Conservation (phyloP, 2,888 invertebrate species). For the Sarcophaga variegata region DNA sequence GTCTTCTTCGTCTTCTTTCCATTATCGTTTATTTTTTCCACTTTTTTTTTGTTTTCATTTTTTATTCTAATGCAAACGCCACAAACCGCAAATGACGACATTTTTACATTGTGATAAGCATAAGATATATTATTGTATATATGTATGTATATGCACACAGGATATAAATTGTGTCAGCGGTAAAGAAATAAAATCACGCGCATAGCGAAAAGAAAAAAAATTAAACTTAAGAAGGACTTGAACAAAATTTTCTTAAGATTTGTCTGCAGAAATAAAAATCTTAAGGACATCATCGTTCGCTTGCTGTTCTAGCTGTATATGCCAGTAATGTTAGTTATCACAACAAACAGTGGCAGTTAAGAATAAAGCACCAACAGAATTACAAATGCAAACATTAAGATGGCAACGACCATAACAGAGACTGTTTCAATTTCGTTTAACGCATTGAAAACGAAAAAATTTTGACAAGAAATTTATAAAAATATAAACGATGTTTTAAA, state of each 20-base stretch:
- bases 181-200: slow-evolving; percentile 78
- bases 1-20: neutral
- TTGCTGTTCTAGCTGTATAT: slow-evolving; percentile 1
- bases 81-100: slow-evolving; percentile 72
- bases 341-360: slow-evolving; percentile 32
- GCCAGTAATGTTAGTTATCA: slow-evolving; percentile 55
- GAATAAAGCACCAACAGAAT: slow-evolving; percentile 34
- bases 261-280: neutral
- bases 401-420: slow-evolving; percentile 44
- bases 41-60: slow-evolving; percentile 16
- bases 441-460: too few species aligned
- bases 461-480: too few species aligned
- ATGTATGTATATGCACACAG: slow-evolving; percentile 76
- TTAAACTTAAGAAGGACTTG: neutral
- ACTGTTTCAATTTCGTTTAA: slow-evolving; percentile 25
- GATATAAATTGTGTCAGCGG: slow-evolving; percentile 81
- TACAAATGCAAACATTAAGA: slow-evolving; percentile 55
- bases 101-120: slow-evolving; percentile 78
- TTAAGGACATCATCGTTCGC: slow-evolving; percentile 38
- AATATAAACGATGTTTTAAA: too few species aligned
- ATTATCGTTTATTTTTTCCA: slow-evolving; percentile 10
- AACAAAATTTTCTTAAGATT: slow-evolving; percentile 33
- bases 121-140: slow-evolving; percentile 75
- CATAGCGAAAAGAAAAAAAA: slow-evolving; percentile 29
- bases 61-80: slow-evolving; percentile 62